Base-by-base conservation (phyloP, 2,797 vertebrate genomes). In the Tragopan temminckii region DNA sequence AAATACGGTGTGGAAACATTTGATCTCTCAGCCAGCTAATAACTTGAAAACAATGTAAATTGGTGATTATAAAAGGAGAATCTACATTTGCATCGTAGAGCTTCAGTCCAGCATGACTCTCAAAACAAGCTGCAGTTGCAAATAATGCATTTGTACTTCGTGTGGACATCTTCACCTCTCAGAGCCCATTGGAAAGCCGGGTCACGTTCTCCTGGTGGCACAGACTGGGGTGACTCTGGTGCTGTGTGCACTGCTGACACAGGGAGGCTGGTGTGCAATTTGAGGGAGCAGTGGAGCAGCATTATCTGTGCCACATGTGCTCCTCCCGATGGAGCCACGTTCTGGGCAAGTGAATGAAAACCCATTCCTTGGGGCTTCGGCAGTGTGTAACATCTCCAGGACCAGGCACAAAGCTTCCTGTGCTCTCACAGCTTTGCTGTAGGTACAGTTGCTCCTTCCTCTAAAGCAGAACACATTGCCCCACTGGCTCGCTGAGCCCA, bases 281-380 rank as follows among this genome's bases (percentile, higher is more conserved):
- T 1, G 19, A 67, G 76, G 58, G 46, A 85, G 62, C 80, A 1
- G 2, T 29, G 25, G 46, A 48, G 46, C 23, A 24, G 12, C 24
- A 5, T 31, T 64, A 38, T 43, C 57, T 4, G 14, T 3, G 3
- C 35, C 0, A 0, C 10, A 12, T 13, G 36, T 55, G 61, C 31
- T 85, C 40, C 84, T 74, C 58, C 87, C 77, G 1, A 63, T 71
- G 79, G 64, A 71, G 19, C 61, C 1, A 3, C 1, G 38, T 66
- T 76, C 16, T 74, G 63, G 48, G 43, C 76, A 27, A 6, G 14
- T 42, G 42, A 9, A 7, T 66, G 42, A 16, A 67, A 50, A 85
- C 12, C 62, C n/a, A 53, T 70, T 72, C 40, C 42, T 27, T 63
- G 48, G 45, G 46, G 42, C 74, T 88, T 43, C 43, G 2, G 1